phyloP scores from a whole-genome alignment of 2,113 vertebrate genomes.

The Tonatia bakeri region DNA sequence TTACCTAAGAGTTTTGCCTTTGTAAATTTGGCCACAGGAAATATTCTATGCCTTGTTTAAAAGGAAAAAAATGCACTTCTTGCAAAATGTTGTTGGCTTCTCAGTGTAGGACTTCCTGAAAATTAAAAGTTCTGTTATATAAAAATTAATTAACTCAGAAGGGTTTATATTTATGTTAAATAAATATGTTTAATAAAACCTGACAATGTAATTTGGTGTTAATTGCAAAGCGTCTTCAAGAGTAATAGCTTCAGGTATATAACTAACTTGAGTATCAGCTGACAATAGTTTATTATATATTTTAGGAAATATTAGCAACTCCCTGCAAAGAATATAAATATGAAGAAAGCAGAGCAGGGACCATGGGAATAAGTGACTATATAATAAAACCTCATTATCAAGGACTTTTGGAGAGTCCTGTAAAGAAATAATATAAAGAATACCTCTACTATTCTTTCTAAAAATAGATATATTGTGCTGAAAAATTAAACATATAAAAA shows the following conservation, averaged over 20 bases:
- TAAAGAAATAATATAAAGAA: neutral
- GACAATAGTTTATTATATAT: neutral
- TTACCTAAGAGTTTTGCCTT: neutral
- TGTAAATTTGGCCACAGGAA: neutral
- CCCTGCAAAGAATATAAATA: neutral
- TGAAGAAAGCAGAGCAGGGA: neutral
- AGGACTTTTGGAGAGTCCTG: neutral
- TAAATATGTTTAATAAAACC: slow-evolving; percentile 5
- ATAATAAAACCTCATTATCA: neutral
- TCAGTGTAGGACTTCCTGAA: neutral
- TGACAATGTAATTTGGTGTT: neutral
- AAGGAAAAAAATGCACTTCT: neutral
- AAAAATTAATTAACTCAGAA: neutral
- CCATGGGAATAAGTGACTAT: neutral
- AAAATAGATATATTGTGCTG: neutral
- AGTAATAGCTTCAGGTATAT: neutral
- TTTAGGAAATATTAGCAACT: neutral
- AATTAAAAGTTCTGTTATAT: neutral
- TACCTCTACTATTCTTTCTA: neutral
- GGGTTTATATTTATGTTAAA: neutral
- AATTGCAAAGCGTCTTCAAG: neutral
- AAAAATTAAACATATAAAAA: neutral
- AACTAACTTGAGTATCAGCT: neutral
- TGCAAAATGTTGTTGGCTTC: neutral
- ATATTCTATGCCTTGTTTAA: neutral